These are phyloP conservation scores for Chaetodon auriga DNA, from an alignment of 2,113 vertebrate genomes.

Conservation along the genomic window DNA sequence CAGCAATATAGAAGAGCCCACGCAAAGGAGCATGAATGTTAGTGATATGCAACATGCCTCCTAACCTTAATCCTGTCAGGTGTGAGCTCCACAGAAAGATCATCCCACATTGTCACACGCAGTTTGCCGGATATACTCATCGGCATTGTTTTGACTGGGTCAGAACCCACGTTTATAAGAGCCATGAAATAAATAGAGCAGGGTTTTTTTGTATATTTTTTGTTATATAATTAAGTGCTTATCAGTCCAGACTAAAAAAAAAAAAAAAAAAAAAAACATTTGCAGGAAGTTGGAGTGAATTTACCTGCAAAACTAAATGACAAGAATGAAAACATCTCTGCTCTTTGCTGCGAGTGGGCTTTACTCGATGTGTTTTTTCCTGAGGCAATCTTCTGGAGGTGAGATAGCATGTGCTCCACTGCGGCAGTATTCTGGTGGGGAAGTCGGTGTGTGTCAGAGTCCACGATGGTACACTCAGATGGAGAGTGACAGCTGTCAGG, in stretches of 20 bases:
- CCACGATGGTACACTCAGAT: slow-evolving; percentile 66
- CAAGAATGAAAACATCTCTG: slow-evolving; percentile 34
- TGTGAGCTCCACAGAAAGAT: slow-evolving; percentile 36
- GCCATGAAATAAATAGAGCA: slow-evolving; percentile 40
- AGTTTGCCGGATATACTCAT: slow-evolving; percentile 41
- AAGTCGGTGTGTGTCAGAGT: slow-evolving; percentile 60
- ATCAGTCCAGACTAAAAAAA: slow-evolving; percentile 10
- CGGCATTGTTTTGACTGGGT: slow-evolving; percentile 35
- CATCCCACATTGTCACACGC: slow-evolving; percentile 47
- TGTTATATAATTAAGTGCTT: too few relatives aligned
- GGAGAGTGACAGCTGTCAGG: slow-evolving; percentile 83
- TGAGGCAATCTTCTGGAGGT: slow-evolving; percentile 57
- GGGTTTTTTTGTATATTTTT: slow-evolving; percentile 28
- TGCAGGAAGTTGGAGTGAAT: background rate
- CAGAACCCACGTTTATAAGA: slow-evolving; percentile 4
- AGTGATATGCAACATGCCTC: slow-evolving; percentile 35
- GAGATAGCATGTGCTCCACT: slow-evolving; percentile 44
- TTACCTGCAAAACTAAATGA: slow-evolving; percentile 26
- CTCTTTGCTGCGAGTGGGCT: slow-evolving; percentile 27
- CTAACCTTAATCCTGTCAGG: slow-evolving; percentile 63
- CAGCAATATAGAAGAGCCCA: slow-evolving; percentile 32
- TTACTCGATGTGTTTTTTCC: slow-evolving; percentile 19
- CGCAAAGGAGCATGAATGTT: slow-evolving; percentile 31
- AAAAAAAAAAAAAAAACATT: background rate
- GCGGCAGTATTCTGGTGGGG: slow-evolving; percentile 54